These are phyloP conservation scores for Hyaena hyaena DNA, from an alignment of 2,113 vertebrate genomes.

Conservation along the genomic window DNA sequence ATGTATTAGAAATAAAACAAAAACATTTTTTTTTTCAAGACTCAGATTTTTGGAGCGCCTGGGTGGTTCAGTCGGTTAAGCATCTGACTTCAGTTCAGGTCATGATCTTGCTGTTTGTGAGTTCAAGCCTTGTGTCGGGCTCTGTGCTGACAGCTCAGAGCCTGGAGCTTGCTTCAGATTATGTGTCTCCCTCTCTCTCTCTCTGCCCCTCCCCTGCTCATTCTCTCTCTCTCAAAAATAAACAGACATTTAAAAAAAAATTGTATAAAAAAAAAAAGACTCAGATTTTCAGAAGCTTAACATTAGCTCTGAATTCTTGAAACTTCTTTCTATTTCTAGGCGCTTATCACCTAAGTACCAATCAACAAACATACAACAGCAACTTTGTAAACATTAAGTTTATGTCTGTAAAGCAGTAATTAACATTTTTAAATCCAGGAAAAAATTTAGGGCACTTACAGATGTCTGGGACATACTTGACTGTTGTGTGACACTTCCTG, in stretches of 20 bases:
- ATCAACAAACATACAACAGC: conserved; percentile 14
- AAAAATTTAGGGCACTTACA: conserved; percentile 86
- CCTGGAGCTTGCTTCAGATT: no score
- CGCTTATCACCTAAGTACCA: conserved; percentile 20
- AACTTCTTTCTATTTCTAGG: neutral
- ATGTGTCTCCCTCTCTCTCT: no score
- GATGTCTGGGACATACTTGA: conserved; percentile 92
- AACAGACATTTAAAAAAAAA: no score
- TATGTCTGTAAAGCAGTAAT: conserved; percentile 51
- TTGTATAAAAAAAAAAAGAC: neutral
- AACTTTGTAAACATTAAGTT: conserved; percentile 46
- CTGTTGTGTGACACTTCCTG: conserved; percentile 90
- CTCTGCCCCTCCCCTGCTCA: no score
- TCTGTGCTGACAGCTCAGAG: no score
- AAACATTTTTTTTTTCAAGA: conserved; percentile 8
- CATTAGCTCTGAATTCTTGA: conserved; percentile 30
- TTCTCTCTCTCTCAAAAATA: no score
- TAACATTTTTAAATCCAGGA: conserved; percentile 56
- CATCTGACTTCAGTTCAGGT: no score
- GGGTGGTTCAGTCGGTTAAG: no score
- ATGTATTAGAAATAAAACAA: conserved; percentile 16
- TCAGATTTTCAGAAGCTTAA: conserved; percentile 58
- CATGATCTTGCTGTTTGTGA: no score
- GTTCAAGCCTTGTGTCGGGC: no score
- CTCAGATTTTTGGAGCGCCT: neutral